Base-by-base conservation (phyloP, 1,140 invertebrate species). In the Trichoplusia ni region DNA sequence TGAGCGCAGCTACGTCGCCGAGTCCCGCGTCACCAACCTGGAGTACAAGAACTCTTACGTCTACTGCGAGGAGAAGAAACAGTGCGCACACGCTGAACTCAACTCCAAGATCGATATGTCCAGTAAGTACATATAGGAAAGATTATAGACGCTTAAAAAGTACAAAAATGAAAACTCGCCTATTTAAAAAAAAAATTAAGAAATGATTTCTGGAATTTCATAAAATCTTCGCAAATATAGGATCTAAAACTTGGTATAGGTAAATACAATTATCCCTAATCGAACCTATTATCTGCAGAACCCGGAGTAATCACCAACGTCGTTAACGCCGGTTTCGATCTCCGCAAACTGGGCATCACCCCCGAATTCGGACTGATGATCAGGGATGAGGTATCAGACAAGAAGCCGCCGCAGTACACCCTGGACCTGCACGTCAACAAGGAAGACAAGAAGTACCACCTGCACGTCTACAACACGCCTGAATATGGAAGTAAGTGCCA, bases 21-120 rank as follows among this genome's bases (percentile, higher is more conserved):
- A 95, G 67, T 80, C 93, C 1, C 94, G 94, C 64, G 73, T 94
- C 4, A 94, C 94, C 19, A 94, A 95, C 76, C 92, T 94, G 58
- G 94, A 95, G 63, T 92, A 95, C 64, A 93, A 94, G 69, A 89
- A 93, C 3, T 93, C 94, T 23, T 92, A 93, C 37, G 94, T 94
- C 3, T 94, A 94, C 79, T 96, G 95, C 77, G 94, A 95, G 60
- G 94, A 95, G 76, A 95, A 93, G 79, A 95, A 95, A 64, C 93
- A 95, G 65, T 96, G 95, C 72, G 94, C 94, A 1, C 93, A 95
- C 67, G 91, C 94, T 29, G 94, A 95, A 75, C 61, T 95, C 5
- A 92, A 94, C 49, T 93, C 94, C 9, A 94, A 92, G 69, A 78
- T 92, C 11, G 84, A 92, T 31, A 79, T 76, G 0, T 88, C 90